Percentiles rank a stretch among this genome's conserved stretches.
These are phyloP conservation scores for Micromussa lordhowensis DNA, from an alignment of 92 coral and sea anemone species.

Conservation along the genomic window DNA sequence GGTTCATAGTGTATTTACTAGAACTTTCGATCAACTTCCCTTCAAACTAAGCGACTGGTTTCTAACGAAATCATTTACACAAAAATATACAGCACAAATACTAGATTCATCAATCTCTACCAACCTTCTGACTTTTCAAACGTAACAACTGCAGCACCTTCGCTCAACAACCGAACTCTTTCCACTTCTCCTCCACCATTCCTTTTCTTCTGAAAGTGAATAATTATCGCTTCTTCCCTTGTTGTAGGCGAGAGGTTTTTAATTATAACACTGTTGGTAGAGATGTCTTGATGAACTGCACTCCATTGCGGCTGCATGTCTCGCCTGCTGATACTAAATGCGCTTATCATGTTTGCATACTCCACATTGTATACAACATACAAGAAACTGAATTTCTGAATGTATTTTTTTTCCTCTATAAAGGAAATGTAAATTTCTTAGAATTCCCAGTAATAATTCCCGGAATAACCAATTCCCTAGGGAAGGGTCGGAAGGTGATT, in stretches of 20 bases:
- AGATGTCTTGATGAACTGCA: background rate
- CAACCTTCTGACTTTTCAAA: conserved; percentile 56
- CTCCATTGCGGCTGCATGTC: background rate
- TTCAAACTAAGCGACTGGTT: too few species aligned
- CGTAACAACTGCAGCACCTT: conserved; percentile 59
- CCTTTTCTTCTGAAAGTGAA: conserved; percentile 58
- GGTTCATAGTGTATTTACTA: too few species aligned
- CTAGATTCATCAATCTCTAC: background rate
- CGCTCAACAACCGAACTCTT: conserved; percentile 32
- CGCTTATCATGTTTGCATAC: conserved; percentile 4
- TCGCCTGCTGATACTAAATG: background rate
- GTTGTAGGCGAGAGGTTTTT: conserved; percentile 43
- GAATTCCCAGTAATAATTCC: conserved; percentile 6
- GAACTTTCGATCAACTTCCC: too few species aligned
- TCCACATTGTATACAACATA: background rate
- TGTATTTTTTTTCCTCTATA: background rate
- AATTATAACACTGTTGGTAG: conserved; percentile 42
- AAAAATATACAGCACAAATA: background rate
- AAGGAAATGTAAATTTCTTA: background rate
- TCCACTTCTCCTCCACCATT: conserved; percentile 76
- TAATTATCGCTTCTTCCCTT: conserved; percentile 13
- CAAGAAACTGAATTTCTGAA: background rate
- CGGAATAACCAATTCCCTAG: background rate
- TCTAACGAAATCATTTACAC: background rate
- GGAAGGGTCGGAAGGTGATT: background rate